Conservation (phyloP, 1,140 invertebrate species). For the Drosophila pseudoananassae region DNA sequence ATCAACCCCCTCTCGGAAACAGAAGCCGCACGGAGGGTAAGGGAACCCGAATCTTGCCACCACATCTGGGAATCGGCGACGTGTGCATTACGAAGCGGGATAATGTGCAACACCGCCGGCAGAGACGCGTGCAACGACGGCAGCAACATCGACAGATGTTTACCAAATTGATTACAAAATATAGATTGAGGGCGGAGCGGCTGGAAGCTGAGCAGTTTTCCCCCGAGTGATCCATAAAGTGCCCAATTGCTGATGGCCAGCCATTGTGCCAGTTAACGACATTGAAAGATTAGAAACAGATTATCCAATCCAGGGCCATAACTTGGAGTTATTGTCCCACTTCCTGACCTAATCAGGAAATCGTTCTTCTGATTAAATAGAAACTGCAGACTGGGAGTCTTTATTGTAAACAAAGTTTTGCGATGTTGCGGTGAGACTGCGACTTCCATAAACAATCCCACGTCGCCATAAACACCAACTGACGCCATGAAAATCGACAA, state of each 20-base stretch:
- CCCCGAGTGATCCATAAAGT: constrained; percentile 64
- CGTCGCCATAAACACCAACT: constrained; percentile 62
- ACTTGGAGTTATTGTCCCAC: constrained; percentile 16
- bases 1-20: constrained; percentile 61
- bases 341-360: constrained; percentile 7
- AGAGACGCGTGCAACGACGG: constrained; percentile 61
- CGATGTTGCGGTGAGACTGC: constrained; percentile 39
- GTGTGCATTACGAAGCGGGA: constrained; percentile 75
- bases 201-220: constrained; percentile 27
- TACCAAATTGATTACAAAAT: constrained; percentile 78
- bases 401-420: constrained; percentile 36
- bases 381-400: constrained; percentile 33
- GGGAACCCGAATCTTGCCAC: constrained; percentile 6
- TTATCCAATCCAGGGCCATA: constrained; percentile 24
- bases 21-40: background rate
- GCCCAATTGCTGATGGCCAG: constrained; percentile 20
- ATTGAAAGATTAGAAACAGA: constrained; percentile 65
- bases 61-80: constrained; percentile 72
- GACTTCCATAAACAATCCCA: constrained; percentile 39
- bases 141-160: constrained; percentile 69
- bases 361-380: constrained; percentile 14
- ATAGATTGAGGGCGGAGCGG: constrained; percentile 16
- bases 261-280: constrained; percentile 58
- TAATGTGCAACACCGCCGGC: constrained; percentile 64
- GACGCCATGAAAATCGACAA: constrained; percentile 35